A percentile compares a stretch with the other conserved stretches of the same genome.
Evolutionary conservation across 2,797 vertebrate species (phyloP).

Genomic region (Okamejei kenojei): DNA sequence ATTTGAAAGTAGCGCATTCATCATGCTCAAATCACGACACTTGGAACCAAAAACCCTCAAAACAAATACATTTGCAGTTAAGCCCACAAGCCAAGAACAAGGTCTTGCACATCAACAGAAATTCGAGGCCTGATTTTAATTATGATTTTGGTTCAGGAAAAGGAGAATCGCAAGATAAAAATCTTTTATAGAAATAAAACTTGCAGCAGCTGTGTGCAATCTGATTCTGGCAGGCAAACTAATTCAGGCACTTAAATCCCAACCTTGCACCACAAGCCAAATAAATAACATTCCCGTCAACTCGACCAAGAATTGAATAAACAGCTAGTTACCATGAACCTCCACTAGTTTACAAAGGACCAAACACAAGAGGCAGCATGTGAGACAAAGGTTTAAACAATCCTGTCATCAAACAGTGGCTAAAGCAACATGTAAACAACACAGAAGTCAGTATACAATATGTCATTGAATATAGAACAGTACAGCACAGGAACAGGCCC

Average conservation of each 20-base stretch:
- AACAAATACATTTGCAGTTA: background rate
- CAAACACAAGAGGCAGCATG: background rate
- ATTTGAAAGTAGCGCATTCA: background rate
- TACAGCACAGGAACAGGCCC: too few relatives aligned
- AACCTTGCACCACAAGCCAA: background rate
- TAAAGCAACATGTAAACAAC: background rate
- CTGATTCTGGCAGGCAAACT: background rate
- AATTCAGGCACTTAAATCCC: background rate
- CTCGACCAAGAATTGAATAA: background rate
- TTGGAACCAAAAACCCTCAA: background rate
- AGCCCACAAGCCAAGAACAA: background rate
- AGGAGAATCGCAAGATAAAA: slow-evolving; percentile 10
- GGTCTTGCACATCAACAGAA: background rate
- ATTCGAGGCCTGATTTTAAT: background rate
- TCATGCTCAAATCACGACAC: background rate
- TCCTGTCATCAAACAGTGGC: background rate
- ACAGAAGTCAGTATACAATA: background rate
- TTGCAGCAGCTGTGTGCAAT: background rate
- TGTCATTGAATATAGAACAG: background rate
- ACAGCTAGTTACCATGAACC: background rate
- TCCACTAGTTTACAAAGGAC: background rate
- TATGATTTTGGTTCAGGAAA: background rate
- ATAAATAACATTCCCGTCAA: background rate
- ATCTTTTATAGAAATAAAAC: background rate
- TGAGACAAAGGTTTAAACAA: slow-evolving; percentile 2